A percentile compares a stretch with the other conserved stretches of the same genome.
Evolutionary conservation across 53 echinoderm and acorn worm species (phyloP).

Genomic region (Paelopatides confundens): DNA sequence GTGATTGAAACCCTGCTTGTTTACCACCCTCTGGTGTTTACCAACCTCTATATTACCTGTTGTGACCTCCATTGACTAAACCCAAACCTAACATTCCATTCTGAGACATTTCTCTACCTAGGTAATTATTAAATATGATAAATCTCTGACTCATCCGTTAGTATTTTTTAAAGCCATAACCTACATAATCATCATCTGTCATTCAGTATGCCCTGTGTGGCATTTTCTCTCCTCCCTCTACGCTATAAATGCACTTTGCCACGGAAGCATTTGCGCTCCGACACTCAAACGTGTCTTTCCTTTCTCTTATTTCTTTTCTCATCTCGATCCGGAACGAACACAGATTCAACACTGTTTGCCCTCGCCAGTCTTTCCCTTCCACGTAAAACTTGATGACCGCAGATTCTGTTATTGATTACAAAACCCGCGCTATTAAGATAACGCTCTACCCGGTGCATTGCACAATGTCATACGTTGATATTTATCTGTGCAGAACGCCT

Average conservation of each 20-base stretch:
- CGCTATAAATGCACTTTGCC: constrained; percentile 6
- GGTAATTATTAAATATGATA: too few species aligned
- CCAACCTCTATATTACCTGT: too few species aligned
- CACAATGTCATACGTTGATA: constrained; percentile 47
- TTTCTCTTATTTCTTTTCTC: neutral
- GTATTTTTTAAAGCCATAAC: neutral
- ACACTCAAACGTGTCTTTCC: neutral
- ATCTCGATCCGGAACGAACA: constrained; percentile 8
- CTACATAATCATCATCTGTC: neutral
- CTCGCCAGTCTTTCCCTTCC: constrained; percentile 6
- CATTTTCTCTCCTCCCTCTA: neutral
- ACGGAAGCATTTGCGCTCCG: neutral
- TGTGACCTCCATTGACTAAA: too few species aligned
- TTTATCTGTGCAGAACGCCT: constrained; percentile 45
- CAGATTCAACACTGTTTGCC: constrained; percentile 15
- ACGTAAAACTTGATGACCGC: constrained; percentile 14
- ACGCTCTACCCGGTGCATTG: constrained; percentile 22
- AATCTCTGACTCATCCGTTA: too few species aligned
- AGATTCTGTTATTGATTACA: constrained; percentile 42
- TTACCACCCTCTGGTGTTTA: too few species aligned
- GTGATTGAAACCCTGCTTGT: too few species aligned
- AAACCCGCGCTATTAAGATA: constrained; percentile 35
- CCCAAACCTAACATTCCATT: too few species aligned
- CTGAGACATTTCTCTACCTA: too few species aligned
- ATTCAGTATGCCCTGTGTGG: neutral